phyloP scores from a whole-genome alignment of 2,113 vertebrate species.

The Pitta sordida region DNA sequence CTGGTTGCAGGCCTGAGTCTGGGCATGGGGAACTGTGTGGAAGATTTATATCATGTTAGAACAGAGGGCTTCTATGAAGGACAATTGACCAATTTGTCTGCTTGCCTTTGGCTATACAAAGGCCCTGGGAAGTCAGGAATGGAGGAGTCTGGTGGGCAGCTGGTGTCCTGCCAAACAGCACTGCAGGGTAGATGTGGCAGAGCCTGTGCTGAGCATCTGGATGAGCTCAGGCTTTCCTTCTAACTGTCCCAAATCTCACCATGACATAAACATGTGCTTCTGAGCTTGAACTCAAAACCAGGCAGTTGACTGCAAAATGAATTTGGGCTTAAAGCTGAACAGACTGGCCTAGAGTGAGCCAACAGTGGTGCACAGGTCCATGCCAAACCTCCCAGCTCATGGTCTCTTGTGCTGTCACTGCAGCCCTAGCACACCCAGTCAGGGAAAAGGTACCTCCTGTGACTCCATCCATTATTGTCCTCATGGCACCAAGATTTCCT shows the following conservation, averaged over 20 bases:
- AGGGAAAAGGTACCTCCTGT: background rate
- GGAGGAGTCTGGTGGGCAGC: background rate
- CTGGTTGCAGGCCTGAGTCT: background rate
- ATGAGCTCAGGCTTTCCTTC: background rate
- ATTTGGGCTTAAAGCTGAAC: background rate
- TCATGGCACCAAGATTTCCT: background rate
- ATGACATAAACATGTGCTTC: background rate
- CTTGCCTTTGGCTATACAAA: background rate
- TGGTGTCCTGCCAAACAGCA: background rate
- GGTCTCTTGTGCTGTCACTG: background rate
- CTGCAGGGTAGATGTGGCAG: background rate
- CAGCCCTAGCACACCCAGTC: too few species aligned
- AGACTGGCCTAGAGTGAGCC: background rate
- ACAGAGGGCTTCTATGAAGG: background rate
- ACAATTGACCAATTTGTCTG: background rate
- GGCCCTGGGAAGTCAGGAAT: background rate
- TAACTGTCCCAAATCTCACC: background rate
- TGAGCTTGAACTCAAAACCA: background rate
- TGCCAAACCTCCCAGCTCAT: background rate
- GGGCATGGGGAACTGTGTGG: background rate
- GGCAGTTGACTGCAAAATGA: background rate
- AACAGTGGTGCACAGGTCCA: background rate
- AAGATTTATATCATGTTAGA: background rate
- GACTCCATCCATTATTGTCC: background rate
- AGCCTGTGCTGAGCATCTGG: background rate